A percentile compares a stretch with the other conserved stretches of the same genome.
Conservation (phyloP, 2,888 invertebrate species). For the Podabrus alpinus region DNA sequence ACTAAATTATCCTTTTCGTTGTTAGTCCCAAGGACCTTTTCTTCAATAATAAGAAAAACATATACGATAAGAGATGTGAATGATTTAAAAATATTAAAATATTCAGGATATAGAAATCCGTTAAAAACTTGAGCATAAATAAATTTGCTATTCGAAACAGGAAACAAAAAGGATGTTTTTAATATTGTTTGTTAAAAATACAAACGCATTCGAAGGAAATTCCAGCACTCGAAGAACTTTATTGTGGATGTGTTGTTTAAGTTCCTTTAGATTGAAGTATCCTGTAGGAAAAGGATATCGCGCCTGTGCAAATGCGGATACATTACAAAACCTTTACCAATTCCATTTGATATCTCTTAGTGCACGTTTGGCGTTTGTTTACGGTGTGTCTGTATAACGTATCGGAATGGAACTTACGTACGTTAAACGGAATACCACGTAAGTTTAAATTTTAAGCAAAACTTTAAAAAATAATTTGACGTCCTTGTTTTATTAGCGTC, state of each 20-base stretch:
- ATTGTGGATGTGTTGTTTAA: not conserved
- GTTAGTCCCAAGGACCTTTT: not conserved
- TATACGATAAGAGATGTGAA: not conserved
- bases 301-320: conserved; percentile 23
- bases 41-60: too few relatives aligned
- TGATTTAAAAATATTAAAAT: not conserved
- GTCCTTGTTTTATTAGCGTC: not conserved
- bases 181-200: not conserved
- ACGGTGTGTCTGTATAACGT: not conserved
- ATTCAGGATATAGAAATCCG: not conserved
- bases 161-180: not conserved
- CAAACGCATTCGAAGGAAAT: not conserved
- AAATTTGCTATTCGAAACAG: not conserved
- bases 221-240: not conserved
- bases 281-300: conserved; percentile 22
- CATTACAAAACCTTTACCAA: conserved; percentile 23
- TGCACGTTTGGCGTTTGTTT: conserved; percentile 17
- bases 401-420: not conserved
- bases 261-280: not conserved
- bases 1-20: not conserved
- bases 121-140: not conserved
- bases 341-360: conserved; percentile 16
- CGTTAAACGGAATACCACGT: not conserved
- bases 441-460: not conserved
- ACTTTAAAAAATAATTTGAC: not conserved